Percentiles rank a stretch among this genome's conserved stretches.
Evolutionary conservation across 2,888 invertebrate species (phyloP).

Genomic region (Hypselothyrea guttata): DNA sequence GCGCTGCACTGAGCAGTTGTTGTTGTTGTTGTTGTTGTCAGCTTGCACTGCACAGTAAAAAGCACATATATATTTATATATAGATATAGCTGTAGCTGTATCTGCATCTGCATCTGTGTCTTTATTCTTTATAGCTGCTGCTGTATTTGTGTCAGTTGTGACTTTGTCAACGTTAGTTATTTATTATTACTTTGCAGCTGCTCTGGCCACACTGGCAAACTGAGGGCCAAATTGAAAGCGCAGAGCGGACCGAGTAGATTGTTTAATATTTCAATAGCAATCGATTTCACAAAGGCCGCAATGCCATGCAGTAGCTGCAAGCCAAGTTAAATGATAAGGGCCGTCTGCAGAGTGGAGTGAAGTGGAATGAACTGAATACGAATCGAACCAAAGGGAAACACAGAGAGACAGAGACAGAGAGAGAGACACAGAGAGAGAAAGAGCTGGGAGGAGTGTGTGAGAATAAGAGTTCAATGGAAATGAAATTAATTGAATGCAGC

Average conservation of each 20-base stretch:
- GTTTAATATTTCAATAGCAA: constrained; percentile 53
- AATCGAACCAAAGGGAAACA: constrained; percentile 41
- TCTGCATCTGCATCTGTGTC: too few species aligned
- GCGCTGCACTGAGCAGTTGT: constrained; percentile 11
- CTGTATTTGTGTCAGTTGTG: constrained; percentile 6
- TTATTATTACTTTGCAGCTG: constrained; percentile 24
- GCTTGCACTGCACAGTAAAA: constrained; percentile 33
- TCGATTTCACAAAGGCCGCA: constrained; percentile 25
- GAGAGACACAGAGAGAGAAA: not conserved
- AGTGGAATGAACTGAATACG: constrained; percentile 59
- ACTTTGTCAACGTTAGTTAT: constrained; percentile 32
- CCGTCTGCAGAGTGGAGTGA: constrained; percentile 4
- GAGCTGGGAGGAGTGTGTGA: not conserved
- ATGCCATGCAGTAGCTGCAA: constrained; percentile 21
- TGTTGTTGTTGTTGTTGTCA: constrained; percentile 17
- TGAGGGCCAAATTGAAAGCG: not conserved
- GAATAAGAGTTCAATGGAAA: constrained; percentile 36
- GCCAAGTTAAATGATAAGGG: constrained; percentile 39
- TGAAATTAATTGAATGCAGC: constrained; percentile 58
- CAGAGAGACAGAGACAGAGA: not conserved
- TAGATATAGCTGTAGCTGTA: too few species aligned
- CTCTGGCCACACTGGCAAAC: not conserved
- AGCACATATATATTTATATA: not conserved
- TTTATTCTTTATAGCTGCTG: too few species aligned
- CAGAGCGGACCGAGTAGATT: constrained; percentile 10